Evolutionary conservation across 2,888 invertebrate genomes (phyloP).

Genomic region (Lagria hirta): DNA sequence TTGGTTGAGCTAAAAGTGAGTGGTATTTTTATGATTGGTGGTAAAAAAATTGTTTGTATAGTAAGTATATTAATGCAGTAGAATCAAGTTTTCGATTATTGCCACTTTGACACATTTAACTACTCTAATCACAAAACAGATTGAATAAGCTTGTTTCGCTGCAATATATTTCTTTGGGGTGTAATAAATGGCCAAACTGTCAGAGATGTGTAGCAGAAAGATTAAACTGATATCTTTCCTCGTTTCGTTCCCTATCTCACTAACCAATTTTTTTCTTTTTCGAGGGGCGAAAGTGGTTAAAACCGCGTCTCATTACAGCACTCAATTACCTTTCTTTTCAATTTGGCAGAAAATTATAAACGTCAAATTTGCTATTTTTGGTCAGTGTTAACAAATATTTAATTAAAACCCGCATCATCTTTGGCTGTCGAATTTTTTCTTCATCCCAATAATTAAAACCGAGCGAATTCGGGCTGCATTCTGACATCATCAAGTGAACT

Average conservation of each 20-base stretch:
- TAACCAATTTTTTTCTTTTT: too few relatives aligned
- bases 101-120: constrained; percentile 2
- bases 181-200: constrained; percentile 6
- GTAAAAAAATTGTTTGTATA: too few relatives aligned
- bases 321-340: too few relatives aligned
- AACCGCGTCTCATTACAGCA: too few relatives aligned
- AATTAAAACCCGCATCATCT: too few relatives aligned
- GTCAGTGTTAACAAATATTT: too few relatives aligned
- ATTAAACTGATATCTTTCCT: constrained; percentile 6
- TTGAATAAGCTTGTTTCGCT: constrained; percentile 6
- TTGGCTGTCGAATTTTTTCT: constrained; percentile 1
- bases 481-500: constrained; percentile 6
- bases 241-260: constrained; percentile 1
- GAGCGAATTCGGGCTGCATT: constrained; percentile 1
- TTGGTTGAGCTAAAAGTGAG: too few relatives aligned
- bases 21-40: too few relatives aligned
- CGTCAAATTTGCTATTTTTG: too few relatives aligned
- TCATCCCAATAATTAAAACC: constrained; percentile 2
- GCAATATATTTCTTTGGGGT: constrained; percentile 2
- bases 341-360: too few relatives aligned
- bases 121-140: constrained; percentile 4
- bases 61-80: too few relatives aligned
- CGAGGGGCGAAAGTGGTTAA: too few relatives aligned
- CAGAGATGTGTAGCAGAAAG: constrained; percentile 1
- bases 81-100: constrained; percentile 1